Base-by-base conservation (phyloP, 2,113 vertebrate species). In the Varanus salvator region DNA sequence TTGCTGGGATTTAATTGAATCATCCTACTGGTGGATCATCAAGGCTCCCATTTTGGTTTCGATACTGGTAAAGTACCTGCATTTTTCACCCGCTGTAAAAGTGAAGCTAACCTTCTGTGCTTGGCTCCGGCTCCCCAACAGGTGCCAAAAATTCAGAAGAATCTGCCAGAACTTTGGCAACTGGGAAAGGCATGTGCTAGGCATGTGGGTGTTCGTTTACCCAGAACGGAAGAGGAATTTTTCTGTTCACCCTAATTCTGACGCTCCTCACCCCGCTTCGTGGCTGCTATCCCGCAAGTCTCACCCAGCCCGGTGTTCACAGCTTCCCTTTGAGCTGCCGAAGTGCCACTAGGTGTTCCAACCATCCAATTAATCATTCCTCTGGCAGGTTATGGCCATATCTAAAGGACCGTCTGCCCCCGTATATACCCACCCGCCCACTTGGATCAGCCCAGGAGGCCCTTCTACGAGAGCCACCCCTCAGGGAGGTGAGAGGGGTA, bases 21-120 rank as follows among this genome's bases (percentile, higher is more conserved):
- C 98, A 89, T 84, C 93, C 0, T 93, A 97, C 31, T 99, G 99
- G 99, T 99, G 98, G 99, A 99, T 99, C 96, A 99, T 99, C 95
- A 98, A 97, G 96, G 97, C 95, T 34, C 99, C 99, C 50, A 98
- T 99, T 97, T 96, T 99, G 91, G 85, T 97, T 75, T 98, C 98
- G 90, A 99, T 99, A 94, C 95, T 98, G 96, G 99, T 99, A 97
- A 98, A 97, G 84, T 95, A 95, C 96, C 92, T 93, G 44, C 76
- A n/a, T 69, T 8, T 92, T 91, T 86, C 89, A 25, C 83, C 88
- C 87, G 87, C 92, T 93, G 80, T 74, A 19, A 31, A 60, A 64
- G 90, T 86, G 93, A 94, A 60, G 57, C 54, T 50, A 50, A 27
- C 66, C 7, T 72, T 57, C 52, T 80, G 15, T 27, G 3, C 57